Base-by-base conservation (phyloP, 2,797 vertebrate species). In the Schizopygopsis malacanthus region DNA sequence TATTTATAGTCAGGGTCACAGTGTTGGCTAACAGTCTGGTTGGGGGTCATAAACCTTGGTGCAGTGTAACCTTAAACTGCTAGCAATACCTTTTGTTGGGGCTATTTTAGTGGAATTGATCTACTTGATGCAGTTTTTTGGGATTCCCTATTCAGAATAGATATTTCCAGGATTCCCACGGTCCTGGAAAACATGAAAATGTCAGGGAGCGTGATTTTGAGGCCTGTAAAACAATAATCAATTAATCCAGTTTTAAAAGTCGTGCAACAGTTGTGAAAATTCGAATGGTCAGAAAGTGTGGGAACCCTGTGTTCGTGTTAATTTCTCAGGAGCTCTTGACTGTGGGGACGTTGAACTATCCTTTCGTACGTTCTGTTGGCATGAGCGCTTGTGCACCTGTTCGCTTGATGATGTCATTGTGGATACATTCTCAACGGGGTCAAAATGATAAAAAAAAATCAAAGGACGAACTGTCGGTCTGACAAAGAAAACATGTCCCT, bases 351-450 rank as follows among this genome's bases (percentile, higher is more conserved):
- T 16, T 75, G 56, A 75, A 75, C 79, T 54, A n/a, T 75, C 70
- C 54, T 81, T 81, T 54, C 13, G 4, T 39, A 11, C 9, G 12
- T 50, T 77, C 5, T 54, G 33, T 41, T 69, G 61, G 73, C 47
- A 33, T 25, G 52, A 56, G 76, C 4, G 3, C 52, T 33, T 7
- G 76, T 85, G 77, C 83, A 85, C 76, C 83, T 85, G 83, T 77
- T 85, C 1, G 25, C 52, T 61, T 61, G 41, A 72, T 85, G 79
- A 72, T 71, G 83, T 85, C 76, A 85, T 80, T 41, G 69, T 39
- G 20, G 69, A 65, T 71, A 22, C 45, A 75, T 73, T 75, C 45
- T 54, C 45, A 41, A 59, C 33, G 4, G 20, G 84, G 70, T 75
- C 84, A 52, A 63, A 79, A 85, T 25, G 33, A 85, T 50, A 43